Percentiles rank a stretch among this genome's conserved stretches.
These are phyloP conservation scores for Machimus atricapillus DNA, from an alignment of 2,888 invertebrate species.

Conservation along the genomic window DNA sequence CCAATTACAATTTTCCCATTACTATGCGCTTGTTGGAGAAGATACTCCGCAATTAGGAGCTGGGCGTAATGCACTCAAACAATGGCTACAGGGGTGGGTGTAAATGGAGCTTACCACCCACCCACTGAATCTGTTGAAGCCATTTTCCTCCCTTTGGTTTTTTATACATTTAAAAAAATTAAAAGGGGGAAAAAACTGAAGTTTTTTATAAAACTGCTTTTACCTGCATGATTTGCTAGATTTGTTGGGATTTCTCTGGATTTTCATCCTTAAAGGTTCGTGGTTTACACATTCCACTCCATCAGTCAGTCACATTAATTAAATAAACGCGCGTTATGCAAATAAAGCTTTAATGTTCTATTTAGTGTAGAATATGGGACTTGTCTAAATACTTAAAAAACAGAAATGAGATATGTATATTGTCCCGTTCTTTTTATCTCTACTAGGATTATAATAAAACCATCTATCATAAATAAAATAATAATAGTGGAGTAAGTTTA, in stretches of 20 bases:
- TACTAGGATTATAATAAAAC: too few species aligned
- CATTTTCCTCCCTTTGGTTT: not conserved
- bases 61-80: not conserved
- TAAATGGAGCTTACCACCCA: not conserved
- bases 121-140: not conserved
- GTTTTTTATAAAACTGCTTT: not conserved
- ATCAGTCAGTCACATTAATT: not conserved
- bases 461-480: too few species aligned
- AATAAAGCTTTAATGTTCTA: not conserved
- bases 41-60: not conserved
- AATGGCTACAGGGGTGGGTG: not conserved
- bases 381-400: not conserved
- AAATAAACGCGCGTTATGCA: not conserved
- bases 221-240: not conserved
- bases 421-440: not conserved
- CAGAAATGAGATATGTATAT: too few species aligned
- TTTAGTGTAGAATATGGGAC: not conserved
- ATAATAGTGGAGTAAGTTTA: too few species aligned
- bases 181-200: not conserved
- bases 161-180: not conserved
- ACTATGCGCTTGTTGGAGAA: not conserved
- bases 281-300: not conserved
- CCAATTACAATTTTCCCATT: not conserved
- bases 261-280: not conserved
- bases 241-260: not conserved